Base-by-base conservation (phyloP, 2,888 invertebrate genomes). In the Cheilosia urbana region DNA sequence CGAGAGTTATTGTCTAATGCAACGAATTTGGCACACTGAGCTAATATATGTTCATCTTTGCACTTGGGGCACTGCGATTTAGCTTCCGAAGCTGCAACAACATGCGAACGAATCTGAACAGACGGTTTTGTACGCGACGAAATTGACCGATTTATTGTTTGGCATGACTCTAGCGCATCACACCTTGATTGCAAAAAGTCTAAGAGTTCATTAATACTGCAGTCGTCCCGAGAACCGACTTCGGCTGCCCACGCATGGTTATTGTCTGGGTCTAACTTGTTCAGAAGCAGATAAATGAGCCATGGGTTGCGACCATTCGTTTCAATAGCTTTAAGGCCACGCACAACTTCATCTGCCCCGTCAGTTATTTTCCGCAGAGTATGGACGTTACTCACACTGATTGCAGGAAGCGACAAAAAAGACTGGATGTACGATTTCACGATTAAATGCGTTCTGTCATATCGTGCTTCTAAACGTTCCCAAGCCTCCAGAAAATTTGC, bases 261-360 rank as follows among this genome's bases (percentile, higher is more conserved):
- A 1, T 47, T 49, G 9, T 71, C 60, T n/a, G 6, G 4, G 19
- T 60, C 60, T 1, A 72, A 9, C 15, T 60, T 60, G n/a, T 27
- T 24, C 3, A 60, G 40, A 0, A 57, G 19, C 17, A 68, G 4
- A 27, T 60, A 37, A 3, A 72, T 72, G 1, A 71, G 21, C 58
- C 58, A 58, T 4, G 71, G 49, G 47, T 71, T 42, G n/a, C 40
- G 42, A 53, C 13, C 5, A 4, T 3, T 55, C 4, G 2, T n/a
- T 6, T 53, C 3, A 3, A 53, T 5, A 0, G 53, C 66, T 5
- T 53, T 53, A 4, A 68, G 42, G 3, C 37, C 51, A 6, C 37
- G 65, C 19, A 51, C 24, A 24, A 66, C 65, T 51, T 66, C 51
- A 37, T 40, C 53, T 21, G 66, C 40, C 5, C 37, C 65, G 21